Evolutionary conservation across 1,140 invertebrate species (phyloP), one percentile per base, ranked within the genome.

Genomic region (Octopus bimaculoides): DNA sequence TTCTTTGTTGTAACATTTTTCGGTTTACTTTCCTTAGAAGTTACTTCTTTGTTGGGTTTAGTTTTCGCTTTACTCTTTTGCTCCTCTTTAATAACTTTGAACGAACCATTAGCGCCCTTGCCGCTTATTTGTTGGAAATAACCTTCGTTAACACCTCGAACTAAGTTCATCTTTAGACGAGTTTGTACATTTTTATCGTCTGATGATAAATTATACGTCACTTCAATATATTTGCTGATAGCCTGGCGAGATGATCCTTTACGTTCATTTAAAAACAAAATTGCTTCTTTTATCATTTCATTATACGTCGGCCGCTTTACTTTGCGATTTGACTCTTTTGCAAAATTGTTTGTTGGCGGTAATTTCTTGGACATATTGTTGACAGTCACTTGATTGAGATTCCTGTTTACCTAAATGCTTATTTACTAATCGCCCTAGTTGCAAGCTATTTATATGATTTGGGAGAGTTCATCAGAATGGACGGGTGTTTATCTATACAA

Each of bases 191-290:
- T 26, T 52, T 76, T 76, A n/a, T 76, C 75, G 61, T 1, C 61
- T 17, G 20, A n/a, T 1, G 75, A 17, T 7, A 76, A 54, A 20
- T 69, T 66, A 75, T 82, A 87, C 79, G 84, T 82, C 26, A 83
- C 79, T 20, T 83, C 26, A 77, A 88, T 87, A 78, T 88, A 89
- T 75, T 89, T 88, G n/a, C 83, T 77, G 61, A 88, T 86, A 52
- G 85, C 86, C 54, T 84, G 83, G 69, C 84, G 80, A 52, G 81
- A 83, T 9, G 87, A 86, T 73, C 85, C 85, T 20, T 26, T n/a
- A n/a, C 80, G 77, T 78, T 84, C 83, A 17, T 79, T 74, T 61
- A 81, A 54, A 20, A 41, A 61, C 10, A 3, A 54, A 55, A 81
- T 73, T 5, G 80, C 80, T 5, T 61, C 78, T 7, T 41, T 20